Evolutionary conservation across 1,140 invertebrate species (phyloP), one percentile per base, ranked within the genome.

Genomic region (Chironomus striatipennis): DNA sequence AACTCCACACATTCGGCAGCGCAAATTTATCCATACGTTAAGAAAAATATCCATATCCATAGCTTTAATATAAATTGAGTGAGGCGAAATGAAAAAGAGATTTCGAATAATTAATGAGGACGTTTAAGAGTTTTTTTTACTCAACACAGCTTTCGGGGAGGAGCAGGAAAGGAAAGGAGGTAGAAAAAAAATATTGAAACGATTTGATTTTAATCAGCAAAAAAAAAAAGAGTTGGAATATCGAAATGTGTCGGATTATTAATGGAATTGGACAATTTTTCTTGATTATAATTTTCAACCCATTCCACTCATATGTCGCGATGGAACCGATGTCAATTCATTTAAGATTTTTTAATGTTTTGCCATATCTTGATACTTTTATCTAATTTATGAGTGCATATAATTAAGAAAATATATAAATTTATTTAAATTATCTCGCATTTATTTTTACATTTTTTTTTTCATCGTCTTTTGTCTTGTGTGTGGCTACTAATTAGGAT

Each of bases 331-430:
- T 34, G 24, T 34, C 24, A 34, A 34, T 34, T 34, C 5, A 34
- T 34, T 34, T 34, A 34, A 34, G 24, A 34, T 34, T 34, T 34
- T 34, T 34, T 34, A 34, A 34, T 57, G 8, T n/a, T 57, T 57
- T 15, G 47, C 47, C n/a, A 57, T 57, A 12, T 57, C n/a, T 57
- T 57, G 47, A n/a, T n/a, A 57, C 47, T 57, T 57, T 57, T 57
- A 57, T 57, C 47, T 57, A n/a, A 57, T 57, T 57, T 57, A 57
- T 57, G 47, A 57, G 47, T 57, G 47, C 47, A 57, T 57, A 57
- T 34, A 34, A 34, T 34, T 34, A 34, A 34, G 24, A 34, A 34
- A 34, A 34, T 34, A 34, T 34, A 34, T 34, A 34, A 34, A 34
- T 34, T 34, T 34, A 34, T 34, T 34, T 34, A 34, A 34, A 34